Base-by-base conservation (phyloP, 1,140 invertebrate genomes). In the Caerostris extrusa region DNA sequence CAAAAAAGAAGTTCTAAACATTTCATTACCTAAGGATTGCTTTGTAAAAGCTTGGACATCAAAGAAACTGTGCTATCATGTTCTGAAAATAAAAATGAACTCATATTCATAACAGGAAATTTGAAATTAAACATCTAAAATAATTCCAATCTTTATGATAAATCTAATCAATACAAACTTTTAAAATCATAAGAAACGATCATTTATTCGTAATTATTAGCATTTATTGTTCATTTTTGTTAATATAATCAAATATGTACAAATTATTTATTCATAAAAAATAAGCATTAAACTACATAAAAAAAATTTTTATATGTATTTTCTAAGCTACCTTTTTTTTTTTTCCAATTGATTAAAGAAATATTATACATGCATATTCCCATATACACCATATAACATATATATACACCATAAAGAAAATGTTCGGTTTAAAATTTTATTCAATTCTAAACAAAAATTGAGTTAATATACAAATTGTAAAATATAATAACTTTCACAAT, bases 71-170 rank as follows among this genome's bases (percentile, higher is more conserved):
- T 50, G 10, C 58, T n/a, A 58, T 7, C 10, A 8, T 12, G 5
- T 58, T 7, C 83, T 85, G 58, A 85, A 85, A 60, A 50, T 58
- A 57, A 85, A 85, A 85, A 81, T 81, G 34, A 34, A 34, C 34
- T 34, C 34, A 34, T 34, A 34, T 34, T 0, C 34, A 34, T 34
- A 34, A 34, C 34, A 1, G 34, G 34, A 34, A 34, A 34, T 2
- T 34, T 34, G 34, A 34, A 34, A 34, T 34, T 34, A 2, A 34
- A 34, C 34, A 34, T 34, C 34, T 67, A 67, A 67, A 67, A 64
- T 14, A 67, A 67, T 14, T 67, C 3, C 12, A 67, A 67, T n/a
- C 3, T 67, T 67, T 67, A 67, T 67, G n/a, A 67, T 67, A 12
- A 67, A 10, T 67, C 12, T 67, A 12, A 67, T 14, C 12, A 4